phyloP scores from a whole-genome alignment of 1,140 invertebrate species.

The Ooceraea biroi region DNA sequence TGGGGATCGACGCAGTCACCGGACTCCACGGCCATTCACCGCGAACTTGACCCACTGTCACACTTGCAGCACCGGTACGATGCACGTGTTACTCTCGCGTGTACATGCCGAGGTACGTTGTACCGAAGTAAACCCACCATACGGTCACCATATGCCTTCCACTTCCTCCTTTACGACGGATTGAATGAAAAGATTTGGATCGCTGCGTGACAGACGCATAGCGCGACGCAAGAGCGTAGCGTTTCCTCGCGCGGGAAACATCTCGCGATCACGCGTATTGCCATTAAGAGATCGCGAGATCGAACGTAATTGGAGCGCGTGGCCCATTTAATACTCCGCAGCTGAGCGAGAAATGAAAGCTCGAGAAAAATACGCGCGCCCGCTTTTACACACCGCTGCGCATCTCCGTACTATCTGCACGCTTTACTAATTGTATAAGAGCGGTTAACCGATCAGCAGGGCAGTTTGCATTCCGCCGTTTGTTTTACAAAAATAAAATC shows the following conservation, averaged over 20 bases:
- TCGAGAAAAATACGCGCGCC: neutral
- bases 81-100: neutral
- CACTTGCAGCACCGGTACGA: conserved; percentile 66
- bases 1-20: conserved; percentile 31
- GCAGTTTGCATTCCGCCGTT: conserved; percentile 1
- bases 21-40: conserved; percentile 72
- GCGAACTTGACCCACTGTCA: conserved; percentile 80
- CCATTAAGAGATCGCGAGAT: neutral
- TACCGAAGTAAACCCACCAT: neutral
- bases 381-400: neutral
- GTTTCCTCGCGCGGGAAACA: neutral
- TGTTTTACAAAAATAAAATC: no score
- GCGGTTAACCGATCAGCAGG: conserved; percentile 5
- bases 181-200: no score
- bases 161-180: neutral
- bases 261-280: neutral
- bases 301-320: conserved; percentile 11
- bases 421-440: neutral
- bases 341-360: conserved; percentile 3
- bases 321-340: conserved; percentile 4
- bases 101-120: neutral
- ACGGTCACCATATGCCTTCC: conserved; percentile 27
- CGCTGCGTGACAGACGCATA: no score
- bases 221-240: no score
- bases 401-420: conserved; percentile 6